Evolutionary conservation across 2,888 invertebrate species (phyloP).

Genomic region (Ornithoptera alexandrae): DNA sequence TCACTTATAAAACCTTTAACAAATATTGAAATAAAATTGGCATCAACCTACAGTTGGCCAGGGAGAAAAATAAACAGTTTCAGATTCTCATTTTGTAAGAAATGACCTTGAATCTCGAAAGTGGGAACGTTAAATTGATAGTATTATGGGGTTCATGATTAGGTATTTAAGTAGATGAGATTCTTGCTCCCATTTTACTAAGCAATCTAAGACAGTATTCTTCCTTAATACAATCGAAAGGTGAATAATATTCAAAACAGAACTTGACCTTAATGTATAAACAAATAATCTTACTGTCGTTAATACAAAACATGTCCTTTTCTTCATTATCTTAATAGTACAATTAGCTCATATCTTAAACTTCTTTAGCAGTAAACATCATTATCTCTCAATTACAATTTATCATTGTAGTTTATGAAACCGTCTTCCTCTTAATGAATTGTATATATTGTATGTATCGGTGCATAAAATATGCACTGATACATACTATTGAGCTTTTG

Average conservation of each 20-base stretch:
- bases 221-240: background rate
- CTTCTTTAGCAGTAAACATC: background rate
- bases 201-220: too few species aligned
- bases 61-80: too few species aligned
- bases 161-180: too few species aligned
- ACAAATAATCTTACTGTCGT: background rate
- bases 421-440: background rate
- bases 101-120: too few species aligned
- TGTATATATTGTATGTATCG: background rate
- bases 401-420: background rate
- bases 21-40: background rate
- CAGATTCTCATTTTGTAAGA: too few species aligned
- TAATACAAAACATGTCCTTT: background rate
- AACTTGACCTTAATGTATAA: background rate
- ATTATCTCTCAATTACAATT: background rate
- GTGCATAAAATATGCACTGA: background rate
- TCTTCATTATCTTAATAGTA: background rate
- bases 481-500: too few species aligned
- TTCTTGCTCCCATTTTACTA: too few species aligned
- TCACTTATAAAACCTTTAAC: background rate
- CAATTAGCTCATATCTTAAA: background rate
- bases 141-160: too few species aligned
- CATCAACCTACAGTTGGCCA: too few species aligned
- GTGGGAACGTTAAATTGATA: too few species aligned
- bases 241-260: background rate